Conservation (phyloP, 2,888 invertebrate genomes). For the Aporophyla lueneburgensis region DNA sequence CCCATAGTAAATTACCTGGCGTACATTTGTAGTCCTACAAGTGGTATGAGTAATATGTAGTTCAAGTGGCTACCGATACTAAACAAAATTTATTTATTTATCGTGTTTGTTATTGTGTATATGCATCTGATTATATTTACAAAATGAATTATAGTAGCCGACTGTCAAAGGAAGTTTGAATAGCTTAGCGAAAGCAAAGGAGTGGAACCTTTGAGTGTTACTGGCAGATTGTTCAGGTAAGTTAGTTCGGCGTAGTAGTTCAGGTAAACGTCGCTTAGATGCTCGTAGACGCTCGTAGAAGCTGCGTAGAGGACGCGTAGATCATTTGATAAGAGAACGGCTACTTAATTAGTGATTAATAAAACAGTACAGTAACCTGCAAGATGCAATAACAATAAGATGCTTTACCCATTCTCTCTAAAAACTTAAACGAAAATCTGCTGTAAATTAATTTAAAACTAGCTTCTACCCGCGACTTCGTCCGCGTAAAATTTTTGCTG, state of each 20-base stretch:
- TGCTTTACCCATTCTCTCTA: not conserved
- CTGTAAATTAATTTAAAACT: not conserved
- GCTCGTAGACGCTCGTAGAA: not conserved
- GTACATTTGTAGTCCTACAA: conserved; percentile 26
- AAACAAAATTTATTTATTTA: conserved; percentile 13
- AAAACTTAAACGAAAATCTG: not conserved
- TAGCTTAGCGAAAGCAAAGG: not conserved
- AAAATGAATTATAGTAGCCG: conserved; percentile 13
- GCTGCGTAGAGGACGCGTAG: not conserved
- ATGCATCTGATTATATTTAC: conserved; percentile 29
- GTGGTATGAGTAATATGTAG: conserved; percentile 33
- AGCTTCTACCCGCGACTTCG: too few species aligned
- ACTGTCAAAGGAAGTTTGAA: not conserved
- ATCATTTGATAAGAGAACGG: not conserved
- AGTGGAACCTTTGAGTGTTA: not conserved
- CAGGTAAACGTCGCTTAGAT: not conserved
- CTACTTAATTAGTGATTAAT: not conserved
- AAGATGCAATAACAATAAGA: not conserved
- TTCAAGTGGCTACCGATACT: conserved; percentile 47
- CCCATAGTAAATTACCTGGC: conserved; percentile 36
- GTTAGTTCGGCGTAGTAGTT: not conserved
- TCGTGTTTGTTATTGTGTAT: conserved; percentile 21
- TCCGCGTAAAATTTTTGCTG: too few species aligned
- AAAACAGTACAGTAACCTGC: not conserved
- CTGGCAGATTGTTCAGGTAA: not conserved